A percentile compares a stretch with the other conserved stretches of the same genome.
These are phyloP conservation scores for Fopius arisanus DNA, from an alignment of 1,140 invertebrate species.

Conservation along the genomic window DNA sequence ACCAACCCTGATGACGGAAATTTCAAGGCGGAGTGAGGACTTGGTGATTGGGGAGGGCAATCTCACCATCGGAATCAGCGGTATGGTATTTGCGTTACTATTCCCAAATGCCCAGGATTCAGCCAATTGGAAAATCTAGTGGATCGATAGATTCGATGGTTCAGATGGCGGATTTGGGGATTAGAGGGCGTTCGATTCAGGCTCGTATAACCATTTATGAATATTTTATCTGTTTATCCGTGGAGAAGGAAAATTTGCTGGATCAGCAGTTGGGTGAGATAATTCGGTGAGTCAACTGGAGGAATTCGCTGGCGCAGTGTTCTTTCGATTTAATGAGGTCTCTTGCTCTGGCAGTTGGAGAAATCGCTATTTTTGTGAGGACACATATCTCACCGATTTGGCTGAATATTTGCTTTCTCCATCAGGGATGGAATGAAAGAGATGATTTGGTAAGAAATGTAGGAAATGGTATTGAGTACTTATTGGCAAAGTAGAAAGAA, in stretches of 20 bases:
- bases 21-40: background rate
- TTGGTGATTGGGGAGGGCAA: background rate
- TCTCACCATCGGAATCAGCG: background rate
- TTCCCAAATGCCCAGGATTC: background rate
- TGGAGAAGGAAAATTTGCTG: background rate
- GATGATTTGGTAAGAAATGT: too few species aligned
- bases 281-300: background rate
- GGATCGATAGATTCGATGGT: background rate
- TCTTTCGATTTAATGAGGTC: background rate
- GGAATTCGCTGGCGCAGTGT: background rate
- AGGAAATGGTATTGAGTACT: too few species aligned
- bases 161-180: background rate
- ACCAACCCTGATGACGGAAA: slow-evolving; percentile 3
- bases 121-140: background rate
- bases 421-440: too few species aligned
- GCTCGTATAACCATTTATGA: background rate
- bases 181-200: background rate
- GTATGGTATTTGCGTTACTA: slow-evolving; percentile 6
- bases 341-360: too few species aligned
- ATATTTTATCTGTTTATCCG: background rate
- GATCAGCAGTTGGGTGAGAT: background rate
- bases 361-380: too few species aligned
- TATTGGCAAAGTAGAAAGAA: too few species aligned
- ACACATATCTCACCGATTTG: too few species aligned
- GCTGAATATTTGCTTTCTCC: too few species aligned